A percentile compares a stretch with the other conserved stretches of the same genome.
Evolutionary conservation across 2,888 invertebrate genomes (phyloP).

Genomic region (Polylopha cassiicola): DNA sequence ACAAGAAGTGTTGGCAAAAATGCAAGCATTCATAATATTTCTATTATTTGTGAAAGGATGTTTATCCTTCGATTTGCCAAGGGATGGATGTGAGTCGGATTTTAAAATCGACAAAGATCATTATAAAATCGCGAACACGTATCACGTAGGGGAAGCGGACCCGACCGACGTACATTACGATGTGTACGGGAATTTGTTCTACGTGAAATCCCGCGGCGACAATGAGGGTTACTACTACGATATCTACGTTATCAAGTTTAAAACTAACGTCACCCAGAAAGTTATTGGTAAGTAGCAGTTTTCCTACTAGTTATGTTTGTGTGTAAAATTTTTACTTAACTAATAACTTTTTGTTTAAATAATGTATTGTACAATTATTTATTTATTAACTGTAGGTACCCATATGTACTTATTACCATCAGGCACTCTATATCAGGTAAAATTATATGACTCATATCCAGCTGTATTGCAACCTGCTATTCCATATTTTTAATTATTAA

Average conservation of each 20-base stretch:
- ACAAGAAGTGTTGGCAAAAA: too few relatives aligned
- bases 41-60: conserved; percentile 31
- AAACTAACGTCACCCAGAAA: conserved; percentile 37
- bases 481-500: too few relatives aligned
- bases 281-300: conserved; percentile 26
- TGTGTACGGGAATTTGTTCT: conserved; percentile 55
- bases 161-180: conserved; percentile 61
- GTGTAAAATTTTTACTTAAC: too few relatives aligned
- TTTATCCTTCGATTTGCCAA: conserved; percentile 52
- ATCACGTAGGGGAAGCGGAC: conserved; percentile 42
- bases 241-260: conserved; percentile 43
- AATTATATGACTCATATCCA: too few relatives aligned
- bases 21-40: conserved; percentile 34
- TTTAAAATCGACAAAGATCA: conserved; percentile 49
- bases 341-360: too few relatives aligned
- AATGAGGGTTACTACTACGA: conserved; percentile 48
- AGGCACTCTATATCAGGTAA: too few relatives aligned
- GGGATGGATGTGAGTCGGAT: conserved; percentile 39
- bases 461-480: too few relatives aligned
- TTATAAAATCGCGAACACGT: conserved; percentile 44
- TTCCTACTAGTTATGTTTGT: too few relatives aligned
- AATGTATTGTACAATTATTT: too few relatives aligned
- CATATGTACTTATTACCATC: too few relatives aligned
- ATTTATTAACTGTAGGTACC: too few relatives aligned
- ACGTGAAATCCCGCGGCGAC: conserved; percentile 44